phyloP scores from a whole-genome alignment of 2,113 vertebrate genomes.

The Ammodytes dubius region DNA sequence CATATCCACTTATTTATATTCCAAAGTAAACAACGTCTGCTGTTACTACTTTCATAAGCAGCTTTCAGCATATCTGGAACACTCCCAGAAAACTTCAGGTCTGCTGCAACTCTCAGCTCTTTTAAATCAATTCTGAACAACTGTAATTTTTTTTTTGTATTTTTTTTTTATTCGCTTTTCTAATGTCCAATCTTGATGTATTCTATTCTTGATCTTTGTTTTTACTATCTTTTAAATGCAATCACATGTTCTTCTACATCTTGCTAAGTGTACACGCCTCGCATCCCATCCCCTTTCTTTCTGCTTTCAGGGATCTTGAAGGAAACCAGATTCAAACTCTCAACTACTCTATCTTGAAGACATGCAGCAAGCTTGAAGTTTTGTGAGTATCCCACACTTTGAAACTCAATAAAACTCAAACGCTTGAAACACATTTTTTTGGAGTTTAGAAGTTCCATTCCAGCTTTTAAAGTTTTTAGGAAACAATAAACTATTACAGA shows the following conservation, averaged over 20 bases:
- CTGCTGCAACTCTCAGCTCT: no score
- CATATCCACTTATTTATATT: neutral
- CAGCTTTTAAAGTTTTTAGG: neutral
- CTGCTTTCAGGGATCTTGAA: slow-evolving; percentile 83
- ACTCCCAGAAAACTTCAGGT: no score
- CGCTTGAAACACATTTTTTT: neutral
- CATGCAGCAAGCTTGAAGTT: slow-evolving; percentile 82
- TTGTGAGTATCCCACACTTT: slow-evolving; percentile 82
- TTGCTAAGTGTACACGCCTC: neutral
- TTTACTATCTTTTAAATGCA: no score
- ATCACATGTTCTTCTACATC: neutral
- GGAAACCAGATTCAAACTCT: slow-evolving; percentile 84
- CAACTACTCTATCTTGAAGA: slow-evolving; percentile 83
- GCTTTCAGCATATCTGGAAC: neutral
- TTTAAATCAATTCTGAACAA: no score
- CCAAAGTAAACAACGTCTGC: neutral
- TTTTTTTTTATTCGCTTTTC: neutral
- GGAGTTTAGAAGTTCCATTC: neutral
- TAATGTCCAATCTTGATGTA: no score
- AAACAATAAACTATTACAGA: neutral
- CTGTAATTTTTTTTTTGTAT: neutral
- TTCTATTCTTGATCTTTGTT: no score
- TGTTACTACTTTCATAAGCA: no score
- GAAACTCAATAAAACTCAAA: neutral
- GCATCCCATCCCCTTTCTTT: neutral